Conservation (phyloP, 35 echinoderm and acorn worm genomes). For the Anneissia japonica region DNA sequence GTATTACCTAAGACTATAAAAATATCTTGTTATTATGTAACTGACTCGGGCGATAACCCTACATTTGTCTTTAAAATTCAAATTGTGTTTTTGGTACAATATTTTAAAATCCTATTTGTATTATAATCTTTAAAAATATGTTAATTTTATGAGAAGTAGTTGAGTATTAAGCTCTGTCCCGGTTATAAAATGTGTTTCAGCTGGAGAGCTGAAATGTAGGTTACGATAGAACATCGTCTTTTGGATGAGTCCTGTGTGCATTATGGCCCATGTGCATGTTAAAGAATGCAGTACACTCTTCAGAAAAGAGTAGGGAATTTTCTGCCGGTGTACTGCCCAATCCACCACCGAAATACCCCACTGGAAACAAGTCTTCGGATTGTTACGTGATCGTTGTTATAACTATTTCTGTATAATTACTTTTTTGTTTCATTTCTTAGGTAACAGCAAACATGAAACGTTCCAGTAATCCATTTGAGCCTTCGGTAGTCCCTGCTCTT, state of each 20-base stretch:
- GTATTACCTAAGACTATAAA: conserved; percentile 8
- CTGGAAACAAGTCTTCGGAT: no score
- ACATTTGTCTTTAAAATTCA: neutral
- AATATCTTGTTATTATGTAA: no score
- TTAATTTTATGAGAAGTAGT: neutral
- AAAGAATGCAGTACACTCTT: no score
- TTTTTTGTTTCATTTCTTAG: conserved; percentile 35
- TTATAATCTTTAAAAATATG: neutral
- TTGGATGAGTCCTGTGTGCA: neutral
- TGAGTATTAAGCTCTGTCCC: neutral
- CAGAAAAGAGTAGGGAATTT: no score
- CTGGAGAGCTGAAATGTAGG: no score
- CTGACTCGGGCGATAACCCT: neutral
- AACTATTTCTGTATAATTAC: no score
- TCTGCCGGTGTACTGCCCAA: no score
- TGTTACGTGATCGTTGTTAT: no score
- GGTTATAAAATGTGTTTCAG: neutral
- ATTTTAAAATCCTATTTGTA: neutral
- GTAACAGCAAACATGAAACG: conserved; percentile 88
- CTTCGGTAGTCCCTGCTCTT: conserved; percentile 61
- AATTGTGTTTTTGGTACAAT: neutral
- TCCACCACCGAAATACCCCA: no score
- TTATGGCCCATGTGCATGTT: no score
- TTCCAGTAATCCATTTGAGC: neutral
- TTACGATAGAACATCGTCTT: neutral